Conservation (phyloP, 2,797 vertebrate species). For the Rhinoraja longicauda region DNA sequence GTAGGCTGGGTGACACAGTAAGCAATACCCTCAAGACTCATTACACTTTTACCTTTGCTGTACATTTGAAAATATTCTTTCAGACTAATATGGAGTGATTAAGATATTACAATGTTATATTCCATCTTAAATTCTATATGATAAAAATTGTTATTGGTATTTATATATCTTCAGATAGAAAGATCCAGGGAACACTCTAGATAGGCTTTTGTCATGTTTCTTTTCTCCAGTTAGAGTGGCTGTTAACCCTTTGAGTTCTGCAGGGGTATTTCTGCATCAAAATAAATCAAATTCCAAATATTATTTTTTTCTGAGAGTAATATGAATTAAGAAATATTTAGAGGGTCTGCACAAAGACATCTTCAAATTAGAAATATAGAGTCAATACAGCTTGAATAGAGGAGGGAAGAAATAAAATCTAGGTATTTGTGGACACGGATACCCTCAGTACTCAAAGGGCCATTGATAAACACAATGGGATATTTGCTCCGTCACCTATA, state of each 20-base stretch:
- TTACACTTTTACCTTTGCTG: neutral
- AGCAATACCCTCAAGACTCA: neutral
- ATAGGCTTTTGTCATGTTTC: neutral
- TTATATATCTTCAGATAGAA: slow-evolving; percentile 1
- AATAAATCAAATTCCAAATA: slow-evolving; percentile 2
- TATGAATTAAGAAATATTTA: slow-evolving; percentile 33
- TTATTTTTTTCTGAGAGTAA: slow-evolving; percentile 9
- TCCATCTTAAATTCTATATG: neutral
- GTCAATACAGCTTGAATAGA: neutral
- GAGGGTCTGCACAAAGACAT: neutral
- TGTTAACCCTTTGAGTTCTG: neutral
- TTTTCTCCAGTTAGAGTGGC: neutral
- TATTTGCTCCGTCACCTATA: neutral
- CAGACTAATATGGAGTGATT: slow-evolving; percentile 26
- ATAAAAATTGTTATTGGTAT: neutral
- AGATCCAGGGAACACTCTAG: neutral
- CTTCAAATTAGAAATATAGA: slow-evolving; percentile 22
- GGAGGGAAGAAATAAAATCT: neutral
- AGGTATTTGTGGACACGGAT: neutral
- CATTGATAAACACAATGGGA: neutral
- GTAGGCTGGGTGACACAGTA: neutral
- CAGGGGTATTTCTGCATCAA: slow-evolving; percentile 16
- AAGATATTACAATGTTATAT: slow-evolving; percentile 33
- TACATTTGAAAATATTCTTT: slow-evolving; percentile 17
- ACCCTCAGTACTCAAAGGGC: slow-evolving; percentile 31